Conservation (phyloP, 2,888 invertebrate species). For the Coelinius sp. region DNA sequence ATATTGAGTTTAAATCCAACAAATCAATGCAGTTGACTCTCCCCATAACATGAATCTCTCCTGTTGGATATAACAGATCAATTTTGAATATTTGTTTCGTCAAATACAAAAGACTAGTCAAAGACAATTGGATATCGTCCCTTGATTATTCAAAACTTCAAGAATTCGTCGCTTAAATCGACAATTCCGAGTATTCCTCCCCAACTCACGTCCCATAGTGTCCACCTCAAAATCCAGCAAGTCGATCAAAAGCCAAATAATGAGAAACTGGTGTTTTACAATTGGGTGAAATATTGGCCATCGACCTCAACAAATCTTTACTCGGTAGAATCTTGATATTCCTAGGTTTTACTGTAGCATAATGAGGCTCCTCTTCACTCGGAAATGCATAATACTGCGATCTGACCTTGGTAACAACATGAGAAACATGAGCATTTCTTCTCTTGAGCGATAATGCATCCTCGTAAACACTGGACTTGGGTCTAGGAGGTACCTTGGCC, state of each 20-base stretch:
- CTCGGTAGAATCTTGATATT: slow-evolving; percentile 37
- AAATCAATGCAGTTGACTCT: not conserved
- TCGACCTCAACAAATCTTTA: slow-evolving; percentile 39
- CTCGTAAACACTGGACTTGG: slow-evolving; percentile 52
- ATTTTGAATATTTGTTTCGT: not conserved
- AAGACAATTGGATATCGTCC: too few relatives aligned
- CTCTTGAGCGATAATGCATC: slow-evolving; percentile 50
- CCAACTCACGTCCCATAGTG: too few relatives aligned
- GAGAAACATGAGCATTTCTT: slow-evolving; percentile 31
- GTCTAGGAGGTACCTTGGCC: slow-evolving; percentile 37
- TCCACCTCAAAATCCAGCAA: not conserved
- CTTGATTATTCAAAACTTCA: slow-evolving; percentile 5
- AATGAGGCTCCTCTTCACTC: slow-evolving; percentile 39
- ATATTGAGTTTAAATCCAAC: not conserved
- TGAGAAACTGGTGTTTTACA: not conserved
- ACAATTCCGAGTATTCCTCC: not conserved
- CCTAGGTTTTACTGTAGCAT: slow-evolving; percentile 51
- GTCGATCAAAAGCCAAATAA: not conserved
- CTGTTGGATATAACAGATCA: not conserved
- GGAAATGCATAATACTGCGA: slow-evolving; percentile 40
- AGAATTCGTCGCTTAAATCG: not conserved
- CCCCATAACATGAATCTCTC: not conserved
- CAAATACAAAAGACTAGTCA: slow-evolving; percentile 15
- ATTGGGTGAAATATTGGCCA: slow-evolving; percentile 14
- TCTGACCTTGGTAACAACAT: not conserved